Base-by-base conservation (phyloP, 2,113 vertebrate species). In the Tragelaphus strepsiceros region DNA sequence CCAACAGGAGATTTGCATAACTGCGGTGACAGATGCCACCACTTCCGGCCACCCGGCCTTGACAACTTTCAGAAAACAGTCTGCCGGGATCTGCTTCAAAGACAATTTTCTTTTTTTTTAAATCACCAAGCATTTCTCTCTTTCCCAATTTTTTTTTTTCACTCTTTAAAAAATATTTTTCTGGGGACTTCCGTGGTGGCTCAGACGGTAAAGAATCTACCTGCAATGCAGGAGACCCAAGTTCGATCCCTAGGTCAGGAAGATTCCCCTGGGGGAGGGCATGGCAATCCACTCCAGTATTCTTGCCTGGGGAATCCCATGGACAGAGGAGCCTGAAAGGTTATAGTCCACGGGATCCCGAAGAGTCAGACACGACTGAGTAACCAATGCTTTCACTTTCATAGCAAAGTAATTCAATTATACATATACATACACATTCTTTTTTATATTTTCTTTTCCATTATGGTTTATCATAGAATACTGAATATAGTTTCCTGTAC, bases 1-100 rank as follows among this genome's bases (percentile, higher is more conserved):
- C 93, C 92, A 93, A 53, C 88, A 94, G 88, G 87, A 96, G 80
- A 97, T 98, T 94, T 96, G 92, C 97, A 94, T 97, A 97, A 97
- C 89, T 19, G 87, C 67, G 0, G 67, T 64, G 95, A 97, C 98
- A 98, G 97, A 96, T 97, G 96, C 93, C 97, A 90, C 84, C 32
- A 1, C 91, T 97, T 97, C 97, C 89, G n/a, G 96, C 97, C 95
- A 93, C 91, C 80, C 11, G 1, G 97, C 94, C 95, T 97, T 90
- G 54, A 96, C 91, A 95, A 94, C 93, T 97, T 96, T 84, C 58
- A 24, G 90, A 43, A 97, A 95, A 90, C 90, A 94, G 81, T 92
- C 90, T 97, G 92, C 95, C 19, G 30, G 56, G n/a, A 64, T 67
- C 93, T 81, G 80, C 80, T 90, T 96, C 30, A 56, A 90, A 97